Percentiles rank a stretch among this genome's conserved stretches.
These are phyloP conservation scores for Taeniopygia guttata DNA, from an alignment of 2,797 vertebrate species.

Conservation along the genomic window DNA sequence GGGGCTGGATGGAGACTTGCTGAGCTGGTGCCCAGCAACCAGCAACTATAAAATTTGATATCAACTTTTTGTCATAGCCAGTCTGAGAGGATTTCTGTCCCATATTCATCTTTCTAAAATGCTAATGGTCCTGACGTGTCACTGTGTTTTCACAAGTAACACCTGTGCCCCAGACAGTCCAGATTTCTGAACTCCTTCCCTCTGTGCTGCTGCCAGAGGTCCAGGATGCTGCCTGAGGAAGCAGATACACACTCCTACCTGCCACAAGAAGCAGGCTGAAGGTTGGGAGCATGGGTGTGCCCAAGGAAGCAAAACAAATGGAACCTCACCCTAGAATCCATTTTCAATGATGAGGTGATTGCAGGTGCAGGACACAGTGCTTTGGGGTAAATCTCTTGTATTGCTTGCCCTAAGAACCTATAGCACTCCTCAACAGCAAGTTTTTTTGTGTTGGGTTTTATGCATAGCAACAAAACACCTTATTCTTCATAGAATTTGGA, in stretches of 20 bases:
- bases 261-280: not conserved
- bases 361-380: not conserved
- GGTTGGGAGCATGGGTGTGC: not conserved
- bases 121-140: fast-evolving
- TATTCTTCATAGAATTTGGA: not conserved
- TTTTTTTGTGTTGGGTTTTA: not conserved
- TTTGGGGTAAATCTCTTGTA: not conserved
- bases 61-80: not conserved
- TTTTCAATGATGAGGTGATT: not conserved
- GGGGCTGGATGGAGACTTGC: not conserved
- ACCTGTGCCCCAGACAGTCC: not conserved
- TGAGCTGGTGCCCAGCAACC: not conserved
- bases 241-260: not conserved
- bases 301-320: not conserved
- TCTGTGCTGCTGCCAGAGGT: not conserved
- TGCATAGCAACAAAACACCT: not conserved
- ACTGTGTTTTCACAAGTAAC: not conserved
- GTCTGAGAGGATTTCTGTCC: not conserved
- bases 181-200: not conserved
- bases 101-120: not conserved
- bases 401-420: not conserved
- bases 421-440: not conserved
- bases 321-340: not conserved
- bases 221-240: not conserved
- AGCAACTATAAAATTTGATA: not conserved